Conservation (phyloP, 2,888 invertebrate species). For the Eumacrocentrus americanus region DNA sequence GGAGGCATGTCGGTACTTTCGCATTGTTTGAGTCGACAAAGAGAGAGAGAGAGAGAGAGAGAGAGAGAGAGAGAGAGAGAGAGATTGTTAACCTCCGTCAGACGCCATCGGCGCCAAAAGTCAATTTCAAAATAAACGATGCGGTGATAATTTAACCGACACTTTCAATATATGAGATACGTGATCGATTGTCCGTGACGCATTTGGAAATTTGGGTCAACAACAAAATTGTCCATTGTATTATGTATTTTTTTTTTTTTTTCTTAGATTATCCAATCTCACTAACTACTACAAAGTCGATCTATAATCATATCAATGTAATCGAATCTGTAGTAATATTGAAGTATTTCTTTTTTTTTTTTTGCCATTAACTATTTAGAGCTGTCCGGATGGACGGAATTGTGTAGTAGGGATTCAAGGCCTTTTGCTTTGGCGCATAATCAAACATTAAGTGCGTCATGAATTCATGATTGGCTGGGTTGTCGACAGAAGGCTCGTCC, state of each 20-base stretch:
- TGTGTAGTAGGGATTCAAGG: background rate
- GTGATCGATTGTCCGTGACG: slow-evolving; percentile 3
- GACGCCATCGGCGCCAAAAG: slow-evolving; percentile 2
- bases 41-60: too few relatives aligned
- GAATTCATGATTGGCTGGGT: background rate
- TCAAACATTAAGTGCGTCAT: background rate
- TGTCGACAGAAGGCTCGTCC: background rate
- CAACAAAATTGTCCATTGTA: background rate
- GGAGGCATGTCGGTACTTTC: slow-evolving; percentile 31
- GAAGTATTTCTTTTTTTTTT: too few relatives aligned
- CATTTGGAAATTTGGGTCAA: background rate
- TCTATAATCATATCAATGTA: too few relatives aligned
- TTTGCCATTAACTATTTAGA: background rate
- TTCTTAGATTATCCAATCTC: background rate
- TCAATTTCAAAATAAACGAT: slow-evolving; percentile 12
- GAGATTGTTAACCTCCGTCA: background rate
- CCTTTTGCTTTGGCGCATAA: background rate
- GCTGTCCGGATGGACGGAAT: background rate
- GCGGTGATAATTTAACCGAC: background rate
- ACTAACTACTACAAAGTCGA: too few relatives aligned
- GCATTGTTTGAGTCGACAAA: too few relatives aligned
- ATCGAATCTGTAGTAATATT: too few relatives aligned
- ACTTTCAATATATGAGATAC: background rate
- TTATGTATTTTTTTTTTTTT: background rate
- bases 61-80: too few relatives aligned